These are phyloP conservation scores for Drosophila nr. fundita DNA, from an alignment of 2,888 invertebrate genomes.

Conservation along the genomic window DNA sequence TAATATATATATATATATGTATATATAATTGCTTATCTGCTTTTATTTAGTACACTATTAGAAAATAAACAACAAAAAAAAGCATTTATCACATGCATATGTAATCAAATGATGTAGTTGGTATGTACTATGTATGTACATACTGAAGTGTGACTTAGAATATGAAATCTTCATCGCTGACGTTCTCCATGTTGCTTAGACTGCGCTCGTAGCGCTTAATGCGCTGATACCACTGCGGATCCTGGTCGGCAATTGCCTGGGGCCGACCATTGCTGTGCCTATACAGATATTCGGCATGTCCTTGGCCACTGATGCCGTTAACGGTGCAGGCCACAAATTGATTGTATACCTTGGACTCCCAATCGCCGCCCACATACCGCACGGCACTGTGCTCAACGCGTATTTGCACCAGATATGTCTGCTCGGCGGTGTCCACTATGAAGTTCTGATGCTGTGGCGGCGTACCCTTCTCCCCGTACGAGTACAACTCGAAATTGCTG, in stretches of 20 bases:
- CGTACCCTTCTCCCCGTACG: conserved; percentile 89
- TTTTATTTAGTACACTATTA: neutral
- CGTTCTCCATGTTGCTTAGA: conserved; percentile 63
- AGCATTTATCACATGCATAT: conserved; percentile 40
- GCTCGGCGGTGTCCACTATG: conserved; percentile 87
- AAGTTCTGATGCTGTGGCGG: conserved; percentile 89
- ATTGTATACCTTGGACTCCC: conserved; percentile 89
- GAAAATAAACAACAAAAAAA: neutral
- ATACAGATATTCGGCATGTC: conserved; percentile 91
- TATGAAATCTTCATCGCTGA: conserved; percentile 63
- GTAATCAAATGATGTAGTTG: neutral
- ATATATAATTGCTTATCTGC: neutral
- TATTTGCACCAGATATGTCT: conserved; percentile 87
- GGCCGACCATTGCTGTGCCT: conserved; percentile 87
- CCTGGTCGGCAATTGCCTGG: conserved; percentile 83
- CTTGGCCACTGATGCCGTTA: conserved; percentile 88
- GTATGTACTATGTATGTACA: neutral
- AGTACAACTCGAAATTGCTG: conserved; percentile 88
- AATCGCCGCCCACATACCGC: conserved; percentile 89
- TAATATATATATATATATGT: too few species aligned
- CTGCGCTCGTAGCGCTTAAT: conserved; percentile 82
- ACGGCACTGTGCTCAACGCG: conserved; percentile 87
- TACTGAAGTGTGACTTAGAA: conserved; percentile 35
- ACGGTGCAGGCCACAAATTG: conserved; percentile 86
- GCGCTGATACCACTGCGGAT: conserved; percentile 87